phyloP scores from a whole-genome alignment of 2,797 vertebrate species.

The Sternarchorhynchus goeldii region DNA sequence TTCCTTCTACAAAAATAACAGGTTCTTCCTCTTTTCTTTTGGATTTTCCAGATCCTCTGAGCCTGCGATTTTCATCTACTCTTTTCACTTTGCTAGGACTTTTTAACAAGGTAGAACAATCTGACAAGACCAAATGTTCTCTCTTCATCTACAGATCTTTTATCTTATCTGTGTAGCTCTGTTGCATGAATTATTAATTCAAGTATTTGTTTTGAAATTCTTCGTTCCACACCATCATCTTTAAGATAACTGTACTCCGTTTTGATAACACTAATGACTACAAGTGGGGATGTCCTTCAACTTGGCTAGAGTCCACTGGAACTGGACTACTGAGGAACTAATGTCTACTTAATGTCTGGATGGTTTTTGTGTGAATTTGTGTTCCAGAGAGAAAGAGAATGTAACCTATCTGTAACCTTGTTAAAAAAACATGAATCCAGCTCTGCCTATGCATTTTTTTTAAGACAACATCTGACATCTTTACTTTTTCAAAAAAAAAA shows the following conservation, averaged over 20 bases:
- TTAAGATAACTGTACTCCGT: not conserved
- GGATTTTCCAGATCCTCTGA: too few species aligned
- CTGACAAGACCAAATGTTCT: too few species aligned
- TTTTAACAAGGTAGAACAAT: too few species aligned
- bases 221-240: not conserved
- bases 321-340: not conserved
- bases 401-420: not conserved
- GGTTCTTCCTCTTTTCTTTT: too few species aligned
- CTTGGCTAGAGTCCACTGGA: conserved; percentile 8
- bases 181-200: not conserved
- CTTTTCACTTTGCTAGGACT: too few species aligned
- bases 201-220: conserved; percentile 6
- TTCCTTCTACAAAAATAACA: too few species aligned
- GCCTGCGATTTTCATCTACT: too few species aligned
- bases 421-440: too few species aligned
- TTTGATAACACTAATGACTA: conserved; percentile 8
- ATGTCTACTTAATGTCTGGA: not conserved
- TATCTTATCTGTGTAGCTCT: not conserved
- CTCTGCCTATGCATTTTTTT: too few species aligned
- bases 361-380: not conserved
- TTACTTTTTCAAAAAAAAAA: too few species aligned
- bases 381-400: not conserved
- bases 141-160: not conserved
- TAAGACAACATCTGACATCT: too few species aligned
- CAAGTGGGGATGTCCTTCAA: not conserved